phyloP scores from a whole-genome alignment of 1,140 invertebrate species.

The Drosophila novamexicana region DNA sequence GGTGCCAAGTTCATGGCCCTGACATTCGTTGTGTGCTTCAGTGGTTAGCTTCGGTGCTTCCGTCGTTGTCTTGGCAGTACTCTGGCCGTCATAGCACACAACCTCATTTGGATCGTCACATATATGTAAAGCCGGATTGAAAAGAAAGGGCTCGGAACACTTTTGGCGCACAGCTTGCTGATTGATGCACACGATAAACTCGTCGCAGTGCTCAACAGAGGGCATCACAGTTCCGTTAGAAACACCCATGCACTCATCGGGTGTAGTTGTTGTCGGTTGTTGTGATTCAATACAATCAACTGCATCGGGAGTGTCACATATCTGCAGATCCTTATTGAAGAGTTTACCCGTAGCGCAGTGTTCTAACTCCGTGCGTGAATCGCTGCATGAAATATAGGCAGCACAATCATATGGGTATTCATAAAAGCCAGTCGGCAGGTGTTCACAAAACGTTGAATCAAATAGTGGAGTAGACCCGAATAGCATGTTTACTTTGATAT shows the following conservation, averaged over 20 bases:
- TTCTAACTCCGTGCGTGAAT: constrained; percentile 33
- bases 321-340: constrained; percentile 42
- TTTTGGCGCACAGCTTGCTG: constrained; percentile 5
- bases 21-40: constrained; percentile 27
- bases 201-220: constrained; percentile 31
- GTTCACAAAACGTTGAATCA: constrained; percentile 17
- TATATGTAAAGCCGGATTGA: constrained; percentile 39
- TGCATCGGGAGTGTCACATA: constrained; percentile 65
- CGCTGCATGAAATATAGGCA: constrained; percentile 53
- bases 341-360: constrained; percentile 49
- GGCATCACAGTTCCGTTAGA: constrained; percentile 36
- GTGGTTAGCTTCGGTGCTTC: neutral
- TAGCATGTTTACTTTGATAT: neutral
- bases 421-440: constrained; percentile 36
- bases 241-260: constrained; percentile 25
- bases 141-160: constrained; percentile 45
- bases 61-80: constrained; percentile 9
- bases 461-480: neutral
- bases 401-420: constrained; percentile 57
- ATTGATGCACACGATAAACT: constrained; percentile 48
- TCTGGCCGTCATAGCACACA: constrained; percentile 29
- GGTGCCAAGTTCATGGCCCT: constrained; percentile 25
- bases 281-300: constrained; percentile 37
- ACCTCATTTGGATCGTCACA: constrained; percentile 52
- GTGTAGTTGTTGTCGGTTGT: constrained; percentile 3